Evolutionary conservation across 2,888 invertebrate genomes (phyloP).

Genomic region (Cremastobaeus sp.): DNA sequence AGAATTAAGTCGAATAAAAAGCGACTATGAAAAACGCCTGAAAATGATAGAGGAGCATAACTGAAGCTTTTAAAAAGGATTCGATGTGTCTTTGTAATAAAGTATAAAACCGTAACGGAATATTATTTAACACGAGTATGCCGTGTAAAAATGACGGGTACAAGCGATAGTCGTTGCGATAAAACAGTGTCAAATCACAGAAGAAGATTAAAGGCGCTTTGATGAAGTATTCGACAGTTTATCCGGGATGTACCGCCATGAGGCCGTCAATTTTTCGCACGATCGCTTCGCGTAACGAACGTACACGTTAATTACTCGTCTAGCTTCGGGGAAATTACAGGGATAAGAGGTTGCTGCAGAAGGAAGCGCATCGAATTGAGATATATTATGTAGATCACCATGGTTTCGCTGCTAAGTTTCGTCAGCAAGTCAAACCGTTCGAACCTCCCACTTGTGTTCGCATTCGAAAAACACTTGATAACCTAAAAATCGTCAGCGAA

Average conservation of each 20-base stretch:
- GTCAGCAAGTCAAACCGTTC: constrained; percentile 1
- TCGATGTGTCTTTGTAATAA: not conserved
- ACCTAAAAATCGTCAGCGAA: not conserved
- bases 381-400: constrained; percentile 46
- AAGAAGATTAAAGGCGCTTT: constrained; percentile 61
- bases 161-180: constrained; percentile 28
- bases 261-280: constrained; percentile 61
- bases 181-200: constrained; percentile 57
- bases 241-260: constrained; percentile 50
- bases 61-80: too few species aligned
- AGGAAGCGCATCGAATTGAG: constrained; percentile 42
- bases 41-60: too few species aligned
- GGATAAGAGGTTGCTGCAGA: constrained; percentile 50
- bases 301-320: constrained; percentile 61
- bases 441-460: not conserved
- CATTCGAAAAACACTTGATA: constrained; percentile 13
- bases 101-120: not conserved
- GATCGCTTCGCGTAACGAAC: constrained; percentile 61
- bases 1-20: too few species aligned
- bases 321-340: constrained; percentile 59
- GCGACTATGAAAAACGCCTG: too few species aligned
- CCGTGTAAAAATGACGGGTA: constrained; percentile 4
- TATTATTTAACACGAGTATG: not conserved
- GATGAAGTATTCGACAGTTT: constrained; percentile 61
- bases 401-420: constrained; percentile 23